phyloP scores from a whole-genome alignment of 1,140 invertebrate species.

The Diprion similis region DNA sequence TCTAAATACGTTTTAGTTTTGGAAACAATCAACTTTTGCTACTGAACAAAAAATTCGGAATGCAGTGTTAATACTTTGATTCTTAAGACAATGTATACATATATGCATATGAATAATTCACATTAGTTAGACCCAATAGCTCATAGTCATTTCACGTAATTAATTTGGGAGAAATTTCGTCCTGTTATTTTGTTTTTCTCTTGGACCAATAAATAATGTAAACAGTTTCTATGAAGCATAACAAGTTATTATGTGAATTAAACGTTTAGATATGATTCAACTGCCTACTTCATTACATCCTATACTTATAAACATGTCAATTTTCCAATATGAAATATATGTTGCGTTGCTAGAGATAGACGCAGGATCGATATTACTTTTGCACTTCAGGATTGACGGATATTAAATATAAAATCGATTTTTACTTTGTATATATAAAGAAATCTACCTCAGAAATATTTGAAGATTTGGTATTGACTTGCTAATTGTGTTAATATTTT shows the following conservation, averaged over 20 bases:
- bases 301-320: background rate
- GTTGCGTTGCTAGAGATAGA: background rate
- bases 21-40: conserved; percentile 29
- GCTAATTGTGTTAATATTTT: too few species aligned
- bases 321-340: background rate
- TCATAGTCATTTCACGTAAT: background rate
- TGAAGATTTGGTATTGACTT: too few species aligned
- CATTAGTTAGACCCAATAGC: background rate
- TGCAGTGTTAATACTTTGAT: conserved; percentile 39
- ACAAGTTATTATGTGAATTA: background rate
- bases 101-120: background rate
- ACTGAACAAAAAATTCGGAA: conserved; percentile 35
- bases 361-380: background rate
- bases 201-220: too few species aligned
- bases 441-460: too few species aligned
- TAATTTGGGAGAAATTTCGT: background rate
- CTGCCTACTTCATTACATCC: background rate
- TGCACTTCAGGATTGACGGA: background rate
- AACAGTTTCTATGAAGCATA: too few species aligned
- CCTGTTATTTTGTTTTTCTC: too few species aligned
- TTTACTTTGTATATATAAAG: background rate
- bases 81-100: conserved; percentile 18
- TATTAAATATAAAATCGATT: background rate
- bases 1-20: background rate
- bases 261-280: background rate